Conservation (phyloP, 2,113 vertebrate genomes). For the Sula dactylatra region DNA sequence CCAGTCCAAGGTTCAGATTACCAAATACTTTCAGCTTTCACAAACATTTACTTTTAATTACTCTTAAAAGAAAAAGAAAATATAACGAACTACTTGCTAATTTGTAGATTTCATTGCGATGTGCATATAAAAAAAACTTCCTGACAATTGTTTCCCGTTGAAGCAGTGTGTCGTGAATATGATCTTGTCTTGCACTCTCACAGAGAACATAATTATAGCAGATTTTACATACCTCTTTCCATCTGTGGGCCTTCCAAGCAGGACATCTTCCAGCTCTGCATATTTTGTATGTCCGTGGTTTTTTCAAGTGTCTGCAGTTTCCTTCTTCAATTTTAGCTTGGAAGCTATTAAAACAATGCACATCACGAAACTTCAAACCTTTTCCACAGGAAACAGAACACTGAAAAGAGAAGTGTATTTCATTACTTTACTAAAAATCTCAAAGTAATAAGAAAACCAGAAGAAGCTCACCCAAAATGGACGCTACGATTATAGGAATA, state of each 20-base stretch:
- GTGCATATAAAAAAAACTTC: neutral
- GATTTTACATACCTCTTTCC: slow-evolving; percentile 82
- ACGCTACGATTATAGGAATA: neutral
- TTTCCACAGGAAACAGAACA: slow-evolving; percentile 93
- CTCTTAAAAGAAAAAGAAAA: neutral
- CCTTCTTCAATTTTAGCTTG: slow-evolving; percentile 77
- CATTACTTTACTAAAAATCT: neutral
- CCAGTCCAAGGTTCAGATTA: neutral
- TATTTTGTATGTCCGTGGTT: slow-evolving; percentile 80
- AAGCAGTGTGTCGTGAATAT: neutral
- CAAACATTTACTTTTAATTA: neutral
- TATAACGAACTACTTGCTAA: neutral
- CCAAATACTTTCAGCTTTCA: neutral
- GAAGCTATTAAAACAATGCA: slow-evolving; percentile 80
- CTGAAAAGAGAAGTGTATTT: slow-evolving; percentile 67
- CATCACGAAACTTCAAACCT: slow-evolving; percentile 85
- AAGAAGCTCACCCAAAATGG: neutral
- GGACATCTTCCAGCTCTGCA: slow-evolving; percentile 86
- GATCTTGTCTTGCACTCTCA: neutral
- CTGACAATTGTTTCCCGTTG: neutral
- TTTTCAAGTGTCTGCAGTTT: slow-evolving; percentile 79
- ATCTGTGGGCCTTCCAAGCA: slow-evolving; percentile 86
- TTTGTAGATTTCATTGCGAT: neutral
- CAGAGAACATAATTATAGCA: neutral
- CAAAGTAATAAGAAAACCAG: neutral